phyloP scores from a whole-genome alignment of 2,888 invertebrate genomes.

The Ormyrus rosae region DNA sequence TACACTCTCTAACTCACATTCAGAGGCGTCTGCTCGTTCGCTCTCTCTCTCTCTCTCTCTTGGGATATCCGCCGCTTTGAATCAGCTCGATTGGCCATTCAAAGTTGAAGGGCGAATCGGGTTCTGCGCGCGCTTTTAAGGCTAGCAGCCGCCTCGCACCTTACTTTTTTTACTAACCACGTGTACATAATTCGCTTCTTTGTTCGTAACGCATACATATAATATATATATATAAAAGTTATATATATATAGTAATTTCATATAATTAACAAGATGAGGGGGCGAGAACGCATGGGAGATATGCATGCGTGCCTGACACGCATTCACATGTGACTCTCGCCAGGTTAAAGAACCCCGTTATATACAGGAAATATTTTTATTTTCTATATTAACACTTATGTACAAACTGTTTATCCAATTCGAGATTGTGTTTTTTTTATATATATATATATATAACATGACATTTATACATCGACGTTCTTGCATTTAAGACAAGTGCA shows the following conservation, averaged over 20 bases:
- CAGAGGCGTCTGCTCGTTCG: constrained; percentile 62
- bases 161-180: constrained; percentile 73
- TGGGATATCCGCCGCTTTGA: background rate
- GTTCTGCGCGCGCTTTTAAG: background rate
- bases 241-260: constrained; percentile 52
- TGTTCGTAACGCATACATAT: constrained; percentile 74
- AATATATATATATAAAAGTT: constrained; percentile 19
- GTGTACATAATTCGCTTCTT: constrained; percentile 76
- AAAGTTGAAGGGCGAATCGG: constrained; percentile 5
- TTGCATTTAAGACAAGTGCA: constrained; percentile 23
- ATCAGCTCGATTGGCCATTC: constrained; percentile 10
- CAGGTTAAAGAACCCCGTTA: constrained; percentile 57
- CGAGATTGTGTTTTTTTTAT: constrained; percentile 48
- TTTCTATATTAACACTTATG: constrained; percentile 53
- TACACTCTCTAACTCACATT: constrained; percentile 66
- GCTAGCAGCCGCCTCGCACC: constrained; percentile 53
- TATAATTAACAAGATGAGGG: constrained; percentile 45
- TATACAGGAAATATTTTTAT: constrained; percentile 54
- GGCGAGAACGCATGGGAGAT: constrained; percentile 23
- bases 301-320: constrained; percentile 42
- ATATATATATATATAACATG: constrained; percentile 24
- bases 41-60: background rate
- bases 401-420: constrained; percentile 49
- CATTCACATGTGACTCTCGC: constrained; percentile 36
- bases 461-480: constrained; percentile 1